Evolutionary conservation across 2,113 vertebrate genomes (phyloP).

Genomic region (Oryzias woworae): DNA sequence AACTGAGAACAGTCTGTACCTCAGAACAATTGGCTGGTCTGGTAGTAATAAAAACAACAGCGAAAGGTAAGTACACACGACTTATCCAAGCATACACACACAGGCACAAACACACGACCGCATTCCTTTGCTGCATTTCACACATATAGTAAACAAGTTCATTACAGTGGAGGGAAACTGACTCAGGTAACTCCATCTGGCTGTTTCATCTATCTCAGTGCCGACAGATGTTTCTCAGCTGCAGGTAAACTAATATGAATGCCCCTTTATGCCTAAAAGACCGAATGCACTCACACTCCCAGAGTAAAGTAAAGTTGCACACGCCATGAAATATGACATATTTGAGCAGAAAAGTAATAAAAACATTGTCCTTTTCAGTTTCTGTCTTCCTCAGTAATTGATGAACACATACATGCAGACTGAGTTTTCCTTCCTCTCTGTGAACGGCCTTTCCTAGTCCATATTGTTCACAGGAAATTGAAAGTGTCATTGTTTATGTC

Average conservation of each 20-base stretch:
- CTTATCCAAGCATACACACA: constrained; percentile 50
- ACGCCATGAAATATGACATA: constrained; percentile 1
- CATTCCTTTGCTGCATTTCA: constrained; percentile 67
- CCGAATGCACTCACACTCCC: constrained; percentile 1
- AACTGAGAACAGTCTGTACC: constrained; percentile 47
- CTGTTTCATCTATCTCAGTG: constrained; percentile 45
- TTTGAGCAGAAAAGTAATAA: constrained; percentile 12
- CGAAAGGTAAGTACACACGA: constrained; percentile 65
- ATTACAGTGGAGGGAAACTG: constrained; percentile 37
- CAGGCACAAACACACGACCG: constrained; percentile 19
- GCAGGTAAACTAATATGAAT: constrained; percentile 31
- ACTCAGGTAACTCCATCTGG: constrained; percentile 60
- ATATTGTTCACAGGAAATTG: constrained; percentile 65
- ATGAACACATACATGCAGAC: constrained; percentile 8
- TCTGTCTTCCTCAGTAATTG: constrained; percentile 24
- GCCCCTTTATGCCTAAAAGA: constrained; percentile 7
- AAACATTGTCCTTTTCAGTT: constrained; percentile 13
- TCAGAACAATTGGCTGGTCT: constrained; percentile 63
- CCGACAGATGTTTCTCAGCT: constrained; percentile 53
- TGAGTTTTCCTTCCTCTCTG: constrained; percentile 51
- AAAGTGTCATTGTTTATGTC: constrained; percentile 75
- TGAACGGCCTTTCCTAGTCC: constrained; percentile 47
- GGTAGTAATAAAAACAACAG: constrained; percentile 70
- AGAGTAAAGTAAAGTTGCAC: background rate
- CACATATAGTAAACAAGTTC: constrained; percentile 64